These are phyloP conservation scores for Pantherophis alleghaniensis DNA, from an alignment of 2,797 vertebrate genomes.

Conservation along the genomic window DNA sequence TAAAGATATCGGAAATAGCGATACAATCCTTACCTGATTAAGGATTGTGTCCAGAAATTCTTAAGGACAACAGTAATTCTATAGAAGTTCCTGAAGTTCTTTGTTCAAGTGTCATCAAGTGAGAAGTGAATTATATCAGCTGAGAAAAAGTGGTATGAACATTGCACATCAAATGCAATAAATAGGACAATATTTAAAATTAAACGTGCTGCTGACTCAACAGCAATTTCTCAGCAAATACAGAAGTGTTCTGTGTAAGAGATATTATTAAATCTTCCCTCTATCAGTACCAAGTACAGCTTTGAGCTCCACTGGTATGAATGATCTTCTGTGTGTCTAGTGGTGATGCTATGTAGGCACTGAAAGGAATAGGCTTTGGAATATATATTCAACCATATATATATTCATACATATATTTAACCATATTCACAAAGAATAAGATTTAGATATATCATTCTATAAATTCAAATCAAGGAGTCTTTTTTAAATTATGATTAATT, in stretches of 20 bases:
- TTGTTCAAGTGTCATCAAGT: not conserved
- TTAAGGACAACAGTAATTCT: not conserved
- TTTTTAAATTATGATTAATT: not conserved
- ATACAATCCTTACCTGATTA: not conserved
- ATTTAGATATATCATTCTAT: not conserved
- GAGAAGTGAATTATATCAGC: not conserved
- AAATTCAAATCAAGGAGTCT: not conserved
- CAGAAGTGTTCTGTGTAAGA: not conserved
- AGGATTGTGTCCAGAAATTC: not conserved
- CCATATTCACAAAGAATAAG: not conserved
- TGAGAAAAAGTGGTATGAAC: not conserved
- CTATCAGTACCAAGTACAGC: not conserved
- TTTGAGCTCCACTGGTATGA: not conserved
- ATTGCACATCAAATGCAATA: not conserved
- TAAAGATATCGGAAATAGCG: not conserved
- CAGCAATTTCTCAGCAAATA: not conserved
- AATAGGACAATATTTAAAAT: not conserved
- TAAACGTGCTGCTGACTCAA: not conserved
- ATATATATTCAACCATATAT: not conserved
- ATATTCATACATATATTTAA: not conserved
- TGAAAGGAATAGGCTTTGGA: not conserved
- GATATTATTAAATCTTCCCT: not conserved
- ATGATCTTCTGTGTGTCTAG: not conserved
- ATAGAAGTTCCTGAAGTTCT: not conserved
- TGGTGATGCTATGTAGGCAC: not conserved